A percentile compares a stretch with the other conserved stretches of the same genome.
These are phyloP conservation scores for Actinostola sp. DNA, from an alignment of 92 coral and sea anemone species.

Conservation along the genomic window DNA sequence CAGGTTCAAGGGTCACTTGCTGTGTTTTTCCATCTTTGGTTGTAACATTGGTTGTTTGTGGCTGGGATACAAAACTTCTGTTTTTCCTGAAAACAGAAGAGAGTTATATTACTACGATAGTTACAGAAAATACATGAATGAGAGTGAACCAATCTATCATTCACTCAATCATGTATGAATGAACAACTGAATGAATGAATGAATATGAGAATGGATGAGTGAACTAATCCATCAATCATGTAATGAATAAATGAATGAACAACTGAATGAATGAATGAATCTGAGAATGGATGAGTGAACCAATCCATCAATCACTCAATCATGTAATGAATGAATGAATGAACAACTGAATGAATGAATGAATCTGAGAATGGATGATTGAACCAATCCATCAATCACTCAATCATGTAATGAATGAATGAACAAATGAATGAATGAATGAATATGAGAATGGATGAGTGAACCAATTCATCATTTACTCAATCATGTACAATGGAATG, in stretches of 20 bases:
- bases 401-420: too few species aligned
- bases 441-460: too few species aligned
- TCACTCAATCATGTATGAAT: background rate
- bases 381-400: too few species aligned
- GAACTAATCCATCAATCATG: background rate
- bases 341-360: too few species aligned
- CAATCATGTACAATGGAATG: too few species aligned
- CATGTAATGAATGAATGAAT: too few species aligned
- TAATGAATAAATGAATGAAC: background rate
- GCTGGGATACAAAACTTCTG: constrained; percentile 45
- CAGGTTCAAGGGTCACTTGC: constrained; percentile 32
- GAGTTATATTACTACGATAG: too few species aligned
- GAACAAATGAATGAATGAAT: too few species aligned
- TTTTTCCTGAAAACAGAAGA: constrained; percentile 38
- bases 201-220: background rate
- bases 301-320: too few species aligned
- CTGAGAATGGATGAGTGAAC: background rate
- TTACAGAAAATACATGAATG: background rate
- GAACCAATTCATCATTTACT: too few species aligned
- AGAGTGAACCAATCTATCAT: background rate
- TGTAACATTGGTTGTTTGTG: constrained; percentile 47
- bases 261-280: background rate
- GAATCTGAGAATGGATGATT: background rate
- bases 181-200: background rate
- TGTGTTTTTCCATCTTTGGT: background rate